Evolutionary conservation across 2,797 vertebrate genomes (phyloP), one percentile per base, ranked within the genome.

Genomic region (Myiotriccus ornatus): DNA sequence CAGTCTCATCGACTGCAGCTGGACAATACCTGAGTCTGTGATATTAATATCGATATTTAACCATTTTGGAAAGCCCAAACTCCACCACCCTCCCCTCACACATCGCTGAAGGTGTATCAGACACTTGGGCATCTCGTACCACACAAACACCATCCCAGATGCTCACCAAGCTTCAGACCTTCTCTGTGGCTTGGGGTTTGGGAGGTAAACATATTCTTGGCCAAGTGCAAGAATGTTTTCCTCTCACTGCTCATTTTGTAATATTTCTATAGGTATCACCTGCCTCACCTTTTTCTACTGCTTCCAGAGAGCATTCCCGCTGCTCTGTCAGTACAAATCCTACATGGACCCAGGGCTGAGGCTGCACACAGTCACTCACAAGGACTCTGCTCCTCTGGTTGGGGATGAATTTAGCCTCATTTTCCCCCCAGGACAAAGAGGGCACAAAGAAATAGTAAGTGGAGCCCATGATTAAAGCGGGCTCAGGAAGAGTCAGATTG

Each of bases 41-140:
- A 68, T 13, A 22, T 14, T 8, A 50, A 41, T 41, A 41, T 41
- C 14, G 14, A 41, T 41, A 41, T 41, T 6, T 15, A 78, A 60
- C 56, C 32, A 3, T 34, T 57, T 23, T 37, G 37, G 47, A 32
- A 80, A 65, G 37, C 34, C 34, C 20, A 44, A 30, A 14, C 49
- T 27, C 60, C 20, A 18, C 27, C 17, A 6, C 52, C 37, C 14
- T 47, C 49, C 14, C 3, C 14, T 43, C 53, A 17, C 1, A 0
- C 60, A 49, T 25, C 55, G 2, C 39, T 35, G 49, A 52, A 47
- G 27, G 6, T 14, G 14, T 14, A 14, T 71, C 43, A 55, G 11
- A 23, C 28, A 14, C 17, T 15, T 35, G 55, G 20, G 41, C 67
- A 50, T 41, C 71, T 41, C 35, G 43, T 35, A 70, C 50, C 68